A percentile compares a stretch with the other conserved stretches of the same genome.
These are phyloP conservation scores for Ormia ochracea DNA, from an alignment of 2,888 invertebrate genomes.

Conservation along the genomic window DNA sequence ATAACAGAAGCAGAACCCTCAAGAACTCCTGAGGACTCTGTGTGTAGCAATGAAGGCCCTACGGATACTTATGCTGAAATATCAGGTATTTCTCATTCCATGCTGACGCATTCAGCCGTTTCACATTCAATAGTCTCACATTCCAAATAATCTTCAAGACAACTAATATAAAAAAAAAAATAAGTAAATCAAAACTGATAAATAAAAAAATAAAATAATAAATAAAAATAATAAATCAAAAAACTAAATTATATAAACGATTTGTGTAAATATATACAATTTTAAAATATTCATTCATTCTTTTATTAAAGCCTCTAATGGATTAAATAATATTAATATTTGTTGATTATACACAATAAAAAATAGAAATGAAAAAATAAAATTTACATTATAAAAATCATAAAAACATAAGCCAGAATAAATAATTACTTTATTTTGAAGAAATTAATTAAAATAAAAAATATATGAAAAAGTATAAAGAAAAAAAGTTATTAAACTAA, in stretches of 20 bases:
- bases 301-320: conserved; percentile 59
- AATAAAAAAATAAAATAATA: too few species aligned
- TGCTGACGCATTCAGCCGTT: conserved; percentile 74
- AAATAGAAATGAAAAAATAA: not conserved
- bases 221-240: too few species aligned
- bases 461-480: not conserved
- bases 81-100: conserved; percentile 76
- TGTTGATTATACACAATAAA: conserved; percentile 6
- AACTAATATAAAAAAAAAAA: conserved; percentile 57
- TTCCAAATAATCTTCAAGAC: conserved; percentile 65
- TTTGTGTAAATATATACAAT: conserved; percentile 33
- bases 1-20: conserved; percentile 88
- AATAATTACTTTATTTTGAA: conserved; percentile 60
- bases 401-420: conserved; percentile 53
- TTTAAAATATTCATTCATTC: conserved; percentile 52
- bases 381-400: not conserved
- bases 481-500: conserved; percentile 24
- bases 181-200: too few species aligned
- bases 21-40: conserved; percentile 92
- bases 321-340: conserved; percentile 40
- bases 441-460: conserved; percentile 17
- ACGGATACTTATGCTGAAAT: conserved; percentile 79
- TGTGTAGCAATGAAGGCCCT: conserved; percentile 91
- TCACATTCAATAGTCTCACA: conserved; percentile 74
- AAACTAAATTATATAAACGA: not conserved